Base-by-base conservation (phyloP, 2,888 invertebrate genomes). In the Rosalia funebris region DNA sequence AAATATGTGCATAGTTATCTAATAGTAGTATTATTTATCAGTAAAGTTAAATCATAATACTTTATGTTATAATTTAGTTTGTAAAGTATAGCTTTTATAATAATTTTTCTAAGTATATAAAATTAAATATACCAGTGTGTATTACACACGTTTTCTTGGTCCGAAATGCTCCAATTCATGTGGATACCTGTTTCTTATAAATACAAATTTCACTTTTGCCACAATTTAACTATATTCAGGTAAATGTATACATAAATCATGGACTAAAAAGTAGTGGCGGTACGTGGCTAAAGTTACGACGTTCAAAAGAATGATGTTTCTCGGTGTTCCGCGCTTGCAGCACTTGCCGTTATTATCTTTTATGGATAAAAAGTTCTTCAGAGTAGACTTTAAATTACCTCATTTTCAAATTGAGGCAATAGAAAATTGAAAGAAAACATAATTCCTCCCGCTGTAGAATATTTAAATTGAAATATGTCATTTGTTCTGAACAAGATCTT, bases 331-430 rank as follows among this genome's bases (percentile, higher is more conserved):
- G 48, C 50, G 42, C 44, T 44, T 44, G 34, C 60, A 20, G 44
- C 37, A 52, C 57, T 54, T 37, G 57, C 17, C 17, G 16, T 44
- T 34, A 42, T 55, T 60, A 50, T 39, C 56, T 55, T 41, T 60
- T 47, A 45, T 45, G 60, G 32, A 52, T 37, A 46, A 48, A 46
- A 55, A 56, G 45, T 60, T 17, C 46, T 41, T 57, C 42, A 9
- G 39, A 57, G 52, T 42, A 46, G 61, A 61, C 47, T 61, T 57
- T 61, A 61, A 61, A 61, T 61, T 56, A 37, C 57, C 61, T 57
- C 50, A 61, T 61, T 57, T 61, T 46, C 39, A 46, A 52, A 61
- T 53, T 53, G 57, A 47, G 41, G 39, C 48, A 42, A 47, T 50
- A 20, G 42, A 34, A 41, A 15, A 57, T 48, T 41, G 57, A 47